phyloP scores from a whole-genome alignment of 2,113 vertebrate species.

The Xerus inauris region DNA sequence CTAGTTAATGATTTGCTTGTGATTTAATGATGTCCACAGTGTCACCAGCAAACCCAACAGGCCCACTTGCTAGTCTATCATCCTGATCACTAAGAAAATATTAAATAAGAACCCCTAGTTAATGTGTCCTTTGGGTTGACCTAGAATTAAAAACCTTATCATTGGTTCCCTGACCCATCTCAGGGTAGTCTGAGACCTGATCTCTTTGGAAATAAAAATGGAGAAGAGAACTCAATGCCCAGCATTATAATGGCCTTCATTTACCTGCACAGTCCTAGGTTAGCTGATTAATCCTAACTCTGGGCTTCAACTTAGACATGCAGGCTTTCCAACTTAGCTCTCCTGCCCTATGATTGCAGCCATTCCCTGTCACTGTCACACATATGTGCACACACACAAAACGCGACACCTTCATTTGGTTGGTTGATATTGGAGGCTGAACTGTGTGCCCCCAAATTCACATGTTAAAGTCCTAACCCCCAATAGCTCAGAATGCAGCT shows the following conservation, averaged over 20 bases:
- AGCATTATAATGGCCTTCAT: not conserved
- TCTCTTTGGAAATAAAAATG: not conserved
- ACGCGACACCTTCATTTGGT: not conserved
- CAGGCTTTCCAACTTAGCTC: not conserved
- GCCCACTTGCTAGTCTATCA: not conserved
- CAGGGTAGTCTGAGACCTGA: not conserved
- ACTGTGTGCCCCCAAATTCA: not conserved
- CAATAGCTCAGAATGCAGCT: not conserved
- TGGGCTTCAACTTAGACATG: not conserved
- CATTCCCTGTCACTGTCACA: too few relatives aligned
- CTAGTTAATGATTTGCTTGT: conserved; percentile 57
- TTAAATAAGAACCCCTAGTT: conserved; percentile 39
- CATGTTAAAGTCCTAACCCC: not conserved
- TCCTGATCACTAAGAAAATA: conserved; percentile 13
- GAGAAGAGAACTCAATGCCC: not conserved
- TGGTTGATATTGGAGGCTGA: not conserved
- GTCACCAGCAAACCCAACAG: not conserved
- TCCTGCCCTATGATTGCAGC: not conserved
- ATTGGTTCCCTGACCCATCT: not conserved
- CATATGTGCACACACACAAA: rapidly evolving
- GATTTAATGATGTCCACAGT: conserved; percentile 45
- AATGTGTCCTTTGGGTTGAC: not conserved
- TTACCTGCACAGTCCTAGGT: not conserved
- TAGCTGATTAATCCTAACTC: conserved; percentile 11
- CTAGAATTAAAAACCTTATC: not conserved